Base-by-base conservation (phyloP, 2,113 vertebrate species). In the Phocoena sinus region DNA sequence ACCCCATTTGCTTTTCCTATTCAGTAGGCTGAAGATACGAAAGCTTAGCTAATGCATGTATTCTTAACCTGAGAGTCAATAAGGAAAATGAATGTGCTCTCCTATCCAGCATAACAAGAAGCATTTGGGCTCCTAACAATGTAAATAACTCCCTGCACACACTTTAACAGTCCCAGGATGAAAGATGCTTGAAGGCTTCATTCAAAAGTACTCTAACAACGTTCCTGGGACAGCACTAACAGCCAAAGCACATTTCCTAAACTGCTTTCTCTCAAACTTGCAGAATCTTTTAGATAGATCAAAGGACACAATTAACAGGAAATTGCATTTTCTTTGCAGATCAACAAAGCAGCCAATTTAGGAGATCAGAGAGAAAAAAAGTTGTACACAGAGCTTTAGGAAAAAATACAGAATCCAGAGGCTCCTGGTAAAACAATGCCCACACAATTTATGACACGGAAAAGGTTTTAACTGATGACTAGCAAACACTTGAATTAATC, bases 291-390 rank as follows among this genome's bases (percentile, higher is more conserved):
- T 6, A 93, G 79, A 28, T 25, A 94, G 60, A 92, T 90, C 87
- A 96, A 95, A 96, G 76, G 89, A 80, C 63, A 89, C 68, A 60
- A 84, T 95, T 70, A 93, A 95, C 74, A 96, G 83, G 89, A 97
- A 97, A 84, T 50, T 93, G 44, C 63, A 93, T 81, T 97, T 96
- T 81, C 79, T 91, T 71, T 92, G 70, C 41, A 96, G 31, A 76
- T 80, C 86, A 87, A 97, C 79, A 97, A 87, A 81, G 63, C 70
- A 86, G 36, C 14, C 77, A 93, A 67, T 73, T 93, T 67, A 82
- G 93, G 56, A 95, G 58, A 91, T 44, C 36, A 41, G 79, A 85
- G 2, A 93, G 36, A 65, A 79, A 56, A 53, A 88, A 92, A 63
- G 31, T 85, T 14, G 12, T 25, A 81, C 12, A 79, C 2, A 68